phyloP scores from a whole-genome alignment of 2,113 vertebrate genomes.

The Dermatemys mawii region DNA sequence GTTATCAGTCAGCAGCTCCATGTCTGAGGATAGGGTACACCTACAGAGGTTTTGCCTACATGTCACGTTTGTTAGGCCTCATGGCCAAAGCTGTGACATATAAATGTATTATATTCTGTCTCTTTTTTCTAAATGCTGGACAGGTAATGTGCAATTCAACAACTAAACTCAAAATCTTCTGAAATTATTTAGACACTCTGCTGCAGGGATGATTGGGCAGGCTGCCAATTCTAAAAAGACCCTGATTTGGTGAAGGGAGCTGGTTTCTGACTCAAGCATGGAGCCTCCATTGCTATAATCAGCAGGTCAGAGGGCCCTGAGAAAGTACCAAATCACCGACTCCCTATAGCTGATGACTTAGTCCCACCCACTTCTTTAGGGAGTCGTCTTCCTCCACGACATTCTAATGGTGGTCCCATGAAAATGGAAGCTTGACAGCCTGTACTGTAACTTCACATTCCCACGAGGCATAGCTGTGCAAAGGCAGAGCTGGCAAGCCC shows the following conservation, averaged over 20 bases:
- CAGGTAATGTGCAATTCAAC: fast-evolving
- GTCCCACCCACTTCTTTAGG: neutral
- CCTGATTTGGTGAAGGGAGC: neutral
- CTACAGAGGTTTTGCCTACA: neutral
- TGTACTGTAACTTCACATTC: neutral
- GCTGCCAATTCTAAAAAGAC: neutral
- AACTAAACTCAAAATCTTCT: neutral
- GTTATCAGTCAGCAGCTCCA: neutral
- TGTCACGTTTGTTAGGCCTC: neutral
- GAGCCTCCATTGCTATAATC: neutral
- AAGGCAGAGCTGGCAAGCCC: neutral
- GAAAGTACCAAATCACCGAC: fast-evolving
- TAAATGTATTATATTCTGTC: neutral
- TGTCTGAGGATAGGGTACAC: fast-evolving
- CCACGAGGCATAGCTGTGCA: neutral
- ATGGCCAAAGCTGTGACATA: too few relatives aligned
- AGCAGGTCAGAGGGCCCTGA: neutral
- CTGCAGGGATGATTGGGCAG: fast-evolving
- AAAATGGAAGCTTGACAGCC: neutral
- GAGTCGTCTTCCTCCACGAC: neutral
- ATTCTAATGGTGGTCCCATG: neutral
- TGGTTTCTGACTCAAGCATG: neutral
- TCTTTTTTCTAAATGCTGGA: neutral
- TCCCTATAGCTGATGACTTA: neutral
- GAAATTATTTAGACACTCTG: neutral